phyloP scores from a whole-genome alignment of 2,888 invertebrate genomes.

The Pollenia labialis region DNA sequence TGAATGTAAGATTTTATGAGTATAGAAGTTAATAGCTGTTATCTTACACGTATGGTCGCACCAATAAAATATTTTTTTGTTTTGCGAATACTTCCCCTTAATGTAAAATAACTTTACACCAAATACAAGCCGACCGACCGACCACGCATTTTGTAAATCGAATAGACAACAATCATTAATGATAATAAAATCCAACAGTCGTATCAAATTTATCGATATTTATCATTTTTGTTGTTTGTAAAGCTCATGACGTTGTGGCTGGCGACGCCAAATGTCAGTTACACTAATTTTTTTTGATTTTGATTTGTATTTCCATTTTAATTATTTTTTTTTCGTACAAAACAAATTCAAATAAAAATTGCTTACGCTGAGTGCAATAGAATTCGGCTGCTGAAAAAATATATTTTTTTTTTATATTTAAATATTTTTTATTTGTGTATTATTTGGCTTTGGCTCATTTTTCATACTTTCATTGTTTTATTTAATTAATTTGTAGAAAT shows the following conservation, averaged over 20 bases:
- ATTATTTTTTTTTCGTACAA: constrained; percentile 22
- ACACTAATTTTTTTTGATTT: constrained; percentile 65
- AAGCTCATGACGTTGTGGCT: constrained; percentile 25
- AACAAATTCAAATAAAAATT: background rate
- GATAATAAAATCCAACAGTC: constrained; percentile 47
- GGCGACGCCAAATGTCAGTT: constrained; percentile 68
- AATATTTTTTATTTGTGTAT: constrained; percentile 31
- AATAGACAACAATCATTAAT: constrained; percentile 35
- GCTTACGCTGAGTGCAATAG: background rate
- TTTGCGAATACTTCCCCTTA: constrained; percentile 30
- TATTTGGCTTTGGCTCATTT: constrained; percentile 53
- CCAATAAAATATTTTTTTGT: too few species aligned
- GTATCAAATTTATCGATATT: constrained; percentile 49
- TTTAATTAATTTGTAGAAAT: constrained; percentile 51
- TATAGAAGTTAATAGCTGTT: too few species aligned
- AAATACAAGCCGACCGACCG: constrained; percentile 1
- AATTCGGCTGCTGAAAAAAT: background rate
- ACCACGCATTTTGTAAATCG: constrained; percentile 57
- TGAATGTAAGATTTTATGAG: too few species aligned
- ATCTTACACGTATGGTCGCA: too few species aligned
- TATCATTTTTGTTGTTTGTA: constrained; percentile 4
- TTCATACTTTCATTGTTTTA: constrained; percentile 50
- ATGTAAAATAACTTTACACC: constrained; percentile 12
- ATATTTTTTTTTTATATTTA: background rate
- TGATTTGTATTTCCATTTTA: constrained; percentile 51